Base-by-base conservation (phyloP, 2,797 vertebrate genomes). In the Apodemus agrarius region DNA sequence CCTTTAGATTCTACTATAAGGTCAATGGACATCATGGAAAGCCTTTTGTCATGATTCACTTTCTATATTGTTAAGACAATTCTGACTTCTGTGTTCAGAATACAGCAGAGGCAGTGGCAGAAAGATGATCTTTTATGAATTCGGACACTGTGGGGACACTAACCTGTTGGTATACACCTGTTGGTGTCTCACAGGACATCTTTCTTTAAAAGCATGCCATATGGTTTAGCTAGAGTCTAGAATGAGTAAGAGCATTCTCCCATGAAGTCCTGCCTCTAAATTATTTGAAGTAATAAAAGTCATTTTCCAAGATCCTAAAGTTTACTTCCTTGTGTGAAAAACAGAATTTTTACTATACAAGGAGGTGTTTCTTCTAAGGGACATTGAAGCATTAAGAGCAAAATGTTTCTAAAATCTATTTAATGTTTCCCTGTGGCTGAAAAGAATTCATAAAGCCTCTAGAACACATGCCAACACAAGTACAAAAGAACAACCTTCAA, bases 331-430 rank as follows among this genome's bases (percentile, higher is more conserved):
- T 90, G 2, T 52, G 6, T 2, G 31, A 80, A 67, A 95, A 94
- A 94, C 43, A 94, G 63, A 57, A 75, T 2, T 3, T 94, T 88
- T 57, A 90, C 76, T 82, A 79, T 63, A 89, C 34, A n/a, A 13
- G 6, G 19, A 31, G 6, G 49, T 63, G 9, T 29, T 86, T 93
- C 63, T 82, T 74, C 65, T 93, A 69, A 93, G 95, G 49, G 49
- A 90, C 85, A 52, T 95, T 96, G 54, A 46, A 82, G 7, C n/a
- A 69, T 59, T 95, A 90, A 90, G 74, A 57, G 69, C 16, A 96
- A 89, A 92, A 79, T 94, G 75, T 89, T 78, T 91, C 46, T 67
- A 88, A 90, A 92, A 69, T 21, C 93, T 78, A 75, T 74, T 92
- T 79, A 93, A 84, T 59, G 31, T 92, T 81, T 85, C 81, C 90